Conservation (phyloP, 2,797 vertebrate species). For the Simalia tracyae region DNA sequence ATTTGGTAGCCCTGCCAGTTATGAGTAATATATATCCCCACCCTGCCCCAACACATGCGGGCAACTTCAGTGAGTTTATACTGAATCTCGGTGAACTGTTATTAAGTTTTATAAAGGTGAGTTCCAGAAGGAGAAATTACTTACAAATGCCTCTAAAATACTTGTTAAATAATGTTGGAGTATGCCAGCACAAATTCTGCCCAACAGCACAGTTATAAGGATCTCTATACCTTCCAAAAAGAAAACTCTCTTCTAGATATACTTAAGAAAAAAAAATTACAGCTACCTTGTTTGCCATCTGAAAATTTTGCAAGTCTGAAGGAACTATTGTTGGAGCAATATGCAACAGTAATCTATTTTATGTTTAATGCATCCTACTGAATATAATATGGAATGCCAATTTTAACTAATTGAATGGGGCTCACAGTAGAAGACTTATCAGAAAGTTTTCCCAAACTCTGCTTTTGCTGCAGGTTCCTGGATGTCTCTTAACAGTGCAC, state of each 20-base stretch:
- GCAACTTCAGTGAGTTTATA: not conserved
- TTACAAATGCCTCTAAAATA: not conserved
- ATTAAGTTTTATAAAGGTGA: constrained; percentile 3
- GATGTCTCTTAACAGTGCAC: rapidly evolving
- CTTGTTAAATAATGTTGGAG: not conserved
- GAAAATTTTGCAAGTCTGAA: not conserved
- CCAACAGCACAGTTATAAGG: rapidly evolving
- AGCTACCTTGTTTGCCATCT: not conserved
- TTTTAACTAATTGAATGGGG: not conserved
- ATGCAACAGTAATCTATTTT: rapidly evolving
- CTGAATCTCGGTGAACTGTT: not conserved
- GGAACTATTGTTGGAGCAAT: not conserved
- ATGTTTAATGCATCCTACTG: not conserved
- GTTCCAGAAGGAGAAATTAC: constrained; percentile 4
- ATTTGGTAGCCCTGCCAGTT: not conserved
- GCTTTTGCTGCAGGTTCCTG: not conserved
- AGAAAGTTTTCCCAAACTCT: not conserved
- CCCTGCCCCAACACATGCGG: not conserved
- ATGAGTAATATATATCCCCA: not conserved
- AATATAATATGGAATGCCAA: not conserved
- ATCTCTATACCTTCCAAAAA: not conserved
- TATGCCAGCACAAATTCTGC: not conserved
- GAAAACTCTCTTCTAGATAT: not conserved
- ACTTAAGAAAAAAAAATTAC: not conserved
- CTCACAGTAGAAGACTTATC: rapidly evolving